phyloP scores from a whole-genome alignment of 1,140 invertebrate genomes.

The Eufriesea mexicana region DNA sequence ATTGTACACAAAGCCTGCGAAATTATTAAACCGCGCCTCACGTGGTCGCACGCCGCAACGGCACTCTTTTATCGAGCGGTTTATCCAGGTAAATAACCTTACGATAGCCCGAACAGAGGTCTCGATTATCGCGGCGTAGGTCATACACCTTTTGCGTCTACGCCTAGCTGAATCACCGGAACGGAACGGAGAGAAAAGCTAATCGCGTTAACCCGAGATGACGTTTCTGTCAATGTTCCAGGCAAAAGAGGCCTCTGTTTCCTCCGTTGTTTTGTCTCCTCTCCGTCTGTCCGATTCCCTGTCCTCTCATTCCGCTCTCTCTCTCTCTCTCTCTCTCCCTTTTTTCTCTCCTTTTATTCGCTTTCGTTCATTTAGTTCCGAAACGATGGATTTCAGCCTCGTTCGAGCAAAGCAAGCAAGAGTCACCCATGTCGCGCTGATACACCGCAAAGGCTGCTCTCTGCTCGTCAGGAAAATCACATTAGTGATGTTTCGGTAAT shows the following conservation, averaged over 20 bases:
- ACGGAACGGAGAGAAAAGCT: conserved; percentile 19
- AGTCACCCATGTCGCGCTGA: conserved; percentile 55
- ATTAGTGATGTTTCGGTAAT: conserved; percentile 72
- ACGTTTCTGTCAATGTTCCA: neutral
- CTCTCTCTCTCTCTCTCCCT: neutral
- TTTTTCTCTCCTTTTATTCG: too few relatives aligned
- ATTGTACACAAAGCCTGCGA: conserved; percentile 46
- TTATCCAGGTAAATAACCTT: conserved; percentile 61
- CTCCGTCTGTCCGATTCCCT: neutral
- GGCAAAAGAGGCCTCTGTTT: neutral
- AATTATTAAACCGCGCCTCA: conserved; percentile 57
- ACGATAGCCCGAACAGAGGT: neutral
- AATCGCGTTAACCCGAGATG: conserved; percentile 12
- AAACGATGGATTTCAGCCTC: conserved; percentile 28
- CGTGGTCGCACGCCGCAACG: conserved; percentile 7
- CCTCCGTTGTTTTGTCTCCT: neutral
- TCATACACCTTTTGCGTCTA: conserved; percentile 3
- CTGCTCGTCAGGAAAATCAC: conserved; percentile 66
- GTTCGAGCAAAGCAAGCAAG: conserved; percentile 50
- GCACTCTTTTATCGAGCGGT: conserved; percentile 54
- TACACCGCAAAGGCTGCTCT: conserved; percentile 42
- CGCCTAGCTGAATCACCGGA: neutral
- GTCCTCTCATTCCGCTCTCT: too few relatives aligned
- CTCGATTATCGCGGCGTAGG: neutral
- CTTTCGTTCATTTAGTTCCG: conserved; percentile 7